Evolutionary conservation across 2,797 vertebrate species (phyloP).

Genomic region (Novumbra hubbsi): DNA sequence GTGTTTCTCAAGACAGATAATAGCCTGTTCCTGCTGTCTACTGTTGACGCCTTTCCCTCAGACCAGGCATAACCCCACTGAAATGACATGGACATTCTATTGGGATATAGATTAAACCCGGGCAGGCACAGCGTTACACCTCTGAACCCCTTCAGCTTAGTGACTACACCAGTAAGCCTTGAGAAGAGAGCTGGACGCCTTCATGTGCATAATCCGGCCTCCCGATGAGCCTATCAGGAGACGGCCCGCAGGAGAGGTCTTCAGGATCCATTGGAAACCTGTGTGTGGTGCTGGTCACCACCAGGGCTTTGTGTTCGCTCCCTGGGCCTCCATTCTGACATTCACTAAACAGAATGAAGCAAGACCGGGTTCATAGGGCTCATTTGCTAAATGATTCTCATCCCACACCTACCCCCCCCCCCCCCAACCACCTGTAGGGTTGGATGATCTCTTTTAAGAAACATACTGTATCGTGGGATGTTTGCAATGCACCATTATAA

Average conservation of each 20-base stretch:
- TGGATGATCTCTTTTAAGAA: not conserved
- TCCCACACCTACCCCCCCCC: constrained; percentile 23
- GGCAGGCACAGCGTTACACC: constrained; percentile 51
- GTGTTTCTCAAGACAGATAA: not conserved
- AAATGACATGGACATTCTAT: constrained; percentile 60
- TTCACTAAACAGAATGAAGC: constrained; percentile 43
- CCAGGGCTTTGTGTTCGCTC: constrained; percentile 53
- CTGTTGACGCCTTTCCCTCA: not conserved
- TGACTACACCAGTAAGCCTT: constrained; percentile 65
- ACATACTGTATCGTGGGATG: not conserved
- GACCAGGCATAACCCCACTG: constrained; percentile 48
- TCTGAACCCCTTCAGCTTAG: constrained; percentile 54
- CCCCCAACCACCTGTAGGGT: constrained; percentile 36
- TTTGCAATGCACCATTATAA: not conserved
- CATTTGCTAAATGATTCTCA: constrained; percentile 43
- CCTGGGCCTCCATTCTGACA: constrained; percentile 36
- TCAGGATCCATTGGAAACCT: constrained; percentile 58
- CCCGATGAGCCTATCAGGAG: constrained; percentile 73
- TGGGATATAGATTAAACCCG: constrained; percentile 59
- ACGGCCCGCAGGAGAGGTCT: constrained; percentile 41
- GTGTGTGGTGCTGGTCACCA: constrained; percentile 60
- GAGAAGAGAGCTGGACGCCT: constrained; percentile 41
- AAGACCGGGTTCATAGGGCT: constrained; percentile 36
- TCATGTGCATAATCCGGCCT: constrained; percentile 74
- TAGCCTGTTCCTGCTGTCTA: not conserved